phyloP scores from a whole-genome alignment of 2,113 vertebrate genomes.

The Stomatorhinus ivindoensis region DNA sequence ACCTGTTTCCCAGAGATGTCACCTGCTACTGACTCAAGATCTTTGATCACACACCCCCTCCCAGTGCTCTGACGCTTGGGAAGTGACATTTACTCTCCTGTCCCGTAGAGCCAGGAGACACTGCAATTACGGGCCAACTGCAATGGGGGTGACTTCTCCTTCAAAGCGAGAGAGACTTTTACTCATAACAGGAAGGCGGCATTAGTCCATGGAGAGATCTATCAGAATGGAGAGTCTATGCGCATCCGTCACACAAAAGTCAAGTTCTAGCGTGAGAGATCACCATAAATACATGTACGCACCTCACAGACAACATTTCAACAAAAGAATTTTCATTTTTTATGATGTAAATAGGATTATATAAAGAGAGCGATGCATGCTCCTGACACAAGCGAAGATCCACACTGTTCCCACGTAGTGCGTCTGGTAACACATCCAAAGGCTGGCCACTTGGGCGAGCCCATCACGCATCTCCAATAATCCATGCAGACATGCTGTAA shows the following conservation, averaged over 20 bases:
- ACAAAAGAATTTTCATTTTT: background rate
- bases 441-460: background rate
- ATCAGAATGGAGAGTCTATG: background rate
- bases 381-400: background rate
- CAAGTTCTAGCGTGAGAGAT: background rate
- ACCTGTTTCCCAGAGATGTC: background rate
- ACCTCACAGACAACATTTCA: background rate
- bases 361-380: background rate
- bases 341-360: background rate
- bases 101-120: background rate
- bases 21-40: background rate
- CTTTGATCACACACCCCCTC: conserved; percentile 1
- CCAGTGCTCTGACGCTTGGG: background rate
- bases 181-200: background rate
- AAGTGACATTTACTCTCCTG: conserved; percentile 16
- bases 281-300: background rate
- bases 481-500: background rate
- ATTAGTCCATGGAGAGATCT: background rate
- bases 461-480: background rate
- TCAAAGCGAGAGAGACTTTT: background rate
- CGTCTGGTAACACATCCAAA: background rate
- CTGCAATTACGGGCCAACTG: background rate
- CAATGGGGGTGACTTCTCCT: background rate
- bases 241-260: background rate
- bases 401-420: background rate